Evolutionary conservation across 1,140 invertebrate genomes (phyloP).

Genomic region (Musca domestica): DNA sequence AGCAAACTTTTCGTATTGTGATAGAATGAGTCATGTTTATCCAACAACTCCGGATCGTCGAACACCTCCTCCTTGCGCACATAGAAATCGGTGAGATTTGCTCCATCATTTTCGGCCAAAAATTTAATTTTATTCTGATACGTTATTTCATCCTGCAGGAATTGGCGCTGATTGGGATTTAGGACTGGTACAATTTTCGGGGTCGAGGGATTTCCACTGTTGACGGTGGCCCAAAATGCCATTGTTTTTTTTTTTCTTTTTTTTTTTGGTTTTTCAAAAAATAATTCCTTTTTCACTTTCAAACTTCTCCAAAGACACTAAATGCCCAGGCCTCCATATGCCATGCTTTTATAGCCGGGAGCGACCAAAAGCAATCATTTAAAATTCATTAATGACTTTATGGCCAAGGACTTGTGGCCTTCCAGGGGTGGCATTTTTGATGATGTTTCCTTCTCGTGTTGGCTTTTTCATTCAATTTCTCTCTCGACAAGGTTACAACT

Average conservation of each 20-base stretch:
- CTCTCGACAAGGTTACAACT: no score
- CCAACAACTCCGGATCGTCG: constrained; percentile 52
- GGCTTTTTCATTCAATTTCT: no score
- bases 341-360: no score
- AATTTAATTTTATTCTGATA: constrained; percentile 46
- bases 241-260: constrained; percentile 23
- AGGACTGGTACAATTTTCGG: constrained; percentile 47
- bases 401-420: no score
- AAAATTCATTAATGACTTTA: no score
- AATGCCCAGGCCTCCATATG: no score
- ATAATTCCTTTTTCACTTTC: no score
- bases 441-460: no score
- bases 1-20: constrained; percentile 65
- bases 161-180: constrained; percentile 51
- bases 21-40: constrained; percentile 66
- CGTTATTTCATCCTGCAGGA: constrained; percentile 49
- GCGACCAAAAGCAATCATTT: no score
- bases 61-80: constrained; percentile 44
- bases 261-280: no score
- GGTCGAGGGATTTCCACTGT: constrained; percentile 36
- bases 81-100: constrained; percentile 38
- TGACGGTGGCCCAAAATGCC: constrained; percentile 45
- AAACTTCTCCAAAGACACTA: no score
- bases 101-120: constrained; percentile 33
- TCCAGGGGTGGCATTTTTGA: no score